Evolutionary conservation across 2,888 invertebrate species (phyloP).

Genomic region (Petrophora chlorosata): DNA sequence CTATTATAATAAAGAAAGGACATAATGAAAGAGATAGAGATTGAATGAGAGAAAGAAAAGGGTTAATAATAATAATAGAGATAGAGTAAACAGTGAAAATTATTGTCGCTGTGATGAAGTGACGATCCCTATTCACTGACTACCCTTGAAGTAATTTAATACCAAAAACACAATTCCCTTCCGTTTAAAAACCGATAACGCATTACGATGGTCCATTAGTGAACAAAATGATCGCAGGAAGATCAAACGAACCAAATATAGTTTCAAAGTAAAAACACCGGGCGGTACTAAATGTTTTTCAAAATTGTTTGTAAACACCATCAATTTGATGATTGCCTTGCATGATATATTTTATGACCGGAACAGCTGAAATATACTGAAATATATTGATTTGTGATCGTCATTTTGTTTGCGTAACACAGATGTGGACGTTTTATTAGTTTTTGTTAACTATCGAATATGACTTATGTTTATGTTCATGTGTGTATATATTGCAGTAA

Average conservation of each 20-base stretch:
- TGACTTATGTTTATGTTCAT: conserved; percentile 9
- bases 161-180: conserved; percentile 9
- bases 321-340: conserved; percentile 45
- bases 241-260: conserved; percentile 71
- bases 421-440: conserved; percentile 7
- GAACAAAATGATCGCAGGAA: conserved; percentile 37
- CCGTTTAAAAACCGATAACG: conserved; percentile 46
- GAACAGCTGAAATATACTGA: conserved; percentile 37
- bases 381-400: conserved; percentile 30
- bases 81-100: too few species aligned
- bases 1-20: too few species aligned
- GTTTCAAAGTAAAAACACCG: conserved; percentile 54
- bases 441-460: conserved; percentile 14
- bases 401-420: conserved; percentile 22
- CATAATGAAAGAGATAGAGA: too few species aligned
- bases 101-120: too few species aligned
- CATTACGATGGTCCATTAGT: conserved; percentile 52
- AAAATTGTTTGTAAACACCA: conserved; percentile 67
- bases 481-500: not conserved
- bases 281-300: conserved; percentile 61
- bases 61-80: too few species aligned
- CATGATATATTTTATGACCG: conserved; percentile 51
- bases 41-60: too few species aligned
- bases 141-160: too few species aligned
- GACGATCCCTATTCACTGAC: too few species aligned